These are phyloP conservation scores for Morone chrysops DNA, from an alignment of 2,113 vertebrate species.

Conservation along the genomic window DNA sequence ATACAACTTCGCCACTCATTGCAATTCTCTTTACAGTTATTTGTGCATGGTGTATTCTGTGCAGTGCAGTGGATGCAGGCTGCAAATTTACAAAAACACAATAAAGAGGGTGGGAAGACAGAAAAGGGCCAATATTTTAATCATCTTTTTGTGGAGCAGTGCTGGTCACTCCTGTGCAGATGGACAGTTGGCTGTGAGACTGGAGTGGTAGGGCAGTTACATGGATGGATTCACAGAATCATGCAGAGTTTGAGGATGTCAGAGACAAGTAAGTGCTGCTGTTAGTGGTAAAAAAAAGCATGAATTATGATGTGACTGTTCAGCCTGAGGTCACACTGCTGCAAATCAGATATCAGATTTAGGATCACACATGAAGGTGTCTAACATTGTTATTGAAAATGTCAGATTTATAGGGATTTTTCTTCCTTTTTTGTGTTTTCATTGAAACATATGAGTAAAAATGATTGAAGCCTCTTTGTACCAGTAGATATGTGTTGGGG, in stretches of 20 bases:
- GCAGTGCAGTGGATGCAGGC: not conserved
- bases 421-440: not conserved
- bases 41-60: not conserved
- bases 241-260: slow-evolving; percentile 19
- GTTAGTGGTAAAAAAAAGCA: slow-evolving; percentile 19
- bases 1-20: not conserved
- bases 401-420: slow-evolving; percentile 2
- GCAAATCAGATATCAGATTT: slow-evolving; percentile 35
- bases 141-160: slow-evolving; percentile 3
- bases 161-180: slow-evolving; percentile 42
- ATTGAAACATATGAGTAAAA: not conserved
- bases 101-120: not conserved
- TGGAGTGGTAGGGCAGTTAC: slow-evolving; percentile 31
- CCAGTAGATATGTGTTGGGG: not conserved
- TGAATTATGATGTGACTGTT: slow-evolving; percentile 42
- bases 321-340: slow-evolving; percentile 20
- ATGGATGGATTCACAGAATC: slow-evolving; percentile 51
- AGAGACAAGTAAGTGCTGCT: slow-evolving; percentile 20
- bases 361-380: slow-evolving; percentile 40
- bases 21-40: not conserved
- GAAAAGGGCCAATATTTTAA: slow-evolving; percentile 30
- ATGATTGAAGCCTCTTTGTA: not conserved
- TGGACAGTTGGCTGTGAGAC: slow-evolving; percentile 40
- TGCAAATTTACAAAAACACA: slow-evolving; percentile 22
- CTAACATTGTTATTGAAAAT: slow-evolving; percentile 34